Evolutionary conservation across 2,888 invertebrate genomes (phyloP).

Genomic region (Microplitis deprimator): DNA sequence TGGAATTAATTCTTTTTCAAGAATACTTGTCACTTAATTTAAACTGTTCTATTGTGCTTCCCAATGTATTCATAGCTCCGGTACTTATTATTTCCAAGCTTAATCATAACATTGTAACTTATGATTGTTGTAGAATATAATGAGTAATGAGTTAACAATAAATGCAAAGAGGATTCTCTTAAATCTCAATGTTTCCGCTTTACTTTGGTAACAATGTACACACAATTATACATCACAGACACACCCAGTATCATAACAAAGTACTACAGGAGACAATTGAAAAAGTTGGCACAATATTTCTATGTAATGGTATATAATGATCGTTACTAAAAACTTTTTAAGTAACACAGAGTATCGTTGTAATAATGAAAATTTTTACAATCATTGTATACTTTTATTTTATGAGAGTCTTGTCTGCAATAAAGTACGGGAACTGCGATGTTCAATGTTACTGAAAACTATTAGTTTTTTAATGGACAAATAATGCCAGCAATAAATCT

Average conservation of each 20-base stretch:
- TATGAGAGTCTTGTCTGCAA: background rate
- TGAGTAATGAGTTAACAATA: background rate
- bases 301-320: slow-evolving; percentile 21
- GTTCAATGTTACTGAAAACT: background rate
- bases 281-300: slow-evolving; percentile 25
- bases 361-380: slow-evolving; percentile 35
- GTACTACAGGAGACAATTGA: slow-evolving; percentile 5
- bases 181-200: background rate
- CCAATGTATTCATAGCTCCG: too few relatives aligned
- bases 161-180: background rate
- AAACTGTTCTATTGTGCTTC: too few relatives aligned
- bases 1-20: slow-evolving; percentile 11
- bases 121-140: background rate
- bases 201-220: background rate
- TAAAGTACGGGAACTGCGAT: background rate
- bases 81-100: background rate
- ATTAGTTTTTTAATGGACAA: background rate
- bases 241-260: background rate
- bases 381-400: background rate
- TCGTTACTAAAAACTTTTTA: slow-evolving; percentile 38
- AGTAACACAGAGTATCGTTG: slow-evolving; percentile 26
- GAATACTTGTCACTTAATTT: background rate
- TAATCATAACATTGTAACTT: background rate
- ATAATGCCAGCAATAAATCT: background rate
- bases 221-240: background rate